These are phyloP conservation scores for Polyommatus iphigenia DNA, from an alignment of 2,888 invertebrate genomes.

Conservation along the genomic window DNA sequence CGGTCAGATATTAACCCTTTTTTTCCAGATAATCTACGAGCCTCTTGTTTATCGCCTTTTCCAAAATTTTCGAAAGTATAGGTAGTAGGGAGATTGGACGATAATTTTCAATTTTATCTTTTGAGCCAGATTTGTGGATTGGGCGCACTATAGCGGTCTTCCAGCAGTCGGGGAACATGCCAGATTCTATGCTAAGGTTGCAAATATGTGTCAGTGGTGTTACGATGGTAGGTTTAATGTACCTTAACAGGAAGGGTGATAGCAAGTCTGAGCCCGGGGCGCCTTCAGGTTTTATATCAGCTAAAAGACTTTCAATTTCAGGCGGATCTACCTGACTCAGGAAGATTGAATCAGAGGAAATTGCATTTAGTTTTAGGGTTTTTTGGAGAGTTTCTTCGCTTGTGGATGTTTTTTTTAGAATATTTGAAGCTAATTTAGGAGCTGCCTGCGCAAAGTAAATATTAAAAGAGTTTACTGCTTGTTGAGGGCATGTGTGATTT, in stretches of 20 bases:
- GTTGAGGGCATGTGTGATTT: neutral
- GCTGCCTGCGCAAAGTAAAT: neutral
- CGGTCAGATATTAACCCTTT: neutral
- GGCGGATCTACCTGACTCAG: neutral
- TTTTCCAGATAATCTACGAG: neutral
- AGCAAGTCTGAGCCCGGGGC: neutral
- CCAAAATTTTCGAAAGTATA: neutral
- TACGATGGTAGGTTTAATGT: neutral
- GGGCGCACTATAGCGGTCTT: neutral
- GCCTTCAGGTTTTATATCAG: neutral
- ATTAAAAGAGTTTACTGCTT: neutral
- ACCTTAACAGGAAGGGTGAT: neutral
- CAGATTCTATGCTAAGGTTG: neutral
- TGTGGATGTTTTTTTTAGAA: neutral
- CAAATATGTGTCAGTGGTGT: neutral
- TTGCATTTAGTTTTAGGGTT: neutral
- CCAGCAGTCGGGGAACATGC: neutral
- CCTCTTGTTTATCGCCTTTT: constrained; percentile 6
- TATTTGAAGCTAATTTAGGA: neutral
- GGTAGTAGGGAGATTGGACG: neutral
- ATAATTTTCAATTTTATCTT: constrained; percentile 15
- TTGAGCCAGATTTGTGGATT: neutral
- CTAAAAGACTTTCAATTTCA: neutral
- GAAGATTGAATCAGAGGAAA: neutral
- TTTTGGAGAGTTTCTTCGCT: neutral